phyloP scores from a whole-genome alignment of 2,797 vertebrate species.

The Protosalanx chinensis region DNA sequence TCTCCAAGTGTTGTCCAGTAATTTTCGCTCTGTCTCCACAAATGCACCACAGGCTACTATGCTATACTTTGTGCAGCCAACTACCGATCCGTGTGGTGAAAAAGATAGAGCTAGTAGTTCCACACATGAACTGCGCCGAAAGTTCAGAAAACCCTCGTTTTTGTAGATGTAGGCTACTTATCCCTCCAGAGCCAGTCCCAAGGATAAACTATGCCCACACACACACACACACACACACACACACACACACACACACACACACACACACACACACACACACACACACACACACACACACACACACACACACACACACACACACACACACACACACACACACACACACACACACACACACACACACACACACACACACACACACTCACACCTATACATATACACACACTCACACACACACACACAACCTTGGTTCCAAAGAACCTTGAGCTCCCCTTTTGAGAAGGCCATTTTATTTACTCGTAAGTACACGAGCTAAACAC shows the following conservation, averaged over 20 bases:
- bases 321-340: constrained; percentile 1
- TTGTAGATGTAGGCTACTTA: too few relatives aligned
- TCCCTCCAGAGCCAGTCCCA: background rate
- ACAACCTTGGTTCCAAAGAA: background rate
- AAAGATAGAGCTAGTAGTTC: background rate
- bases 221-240: background rate
- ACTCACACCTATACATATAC: background rate
- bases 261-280: background rate
- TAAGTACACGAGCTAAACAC: background rate
- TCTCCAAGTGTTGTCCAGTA: background rate
- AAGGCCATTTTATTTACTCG: background rate
- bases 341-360: too few relatives aligned
- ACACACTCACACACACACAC: background rate
- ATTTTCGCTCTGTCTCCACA: background rate
- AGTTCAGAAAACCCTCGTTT: background rate
- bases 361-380: background rate
- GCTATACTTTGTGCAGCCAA: background rate
- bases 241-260: constrained; percentile 2
- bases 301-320: constrained; percentile 1
- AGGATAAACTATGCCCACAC: background rate
- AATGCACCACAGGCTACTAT: background rate
- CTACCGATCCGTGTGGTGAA: background rate
- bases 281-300: background rate
- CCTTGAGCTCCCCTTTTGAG: background rate
- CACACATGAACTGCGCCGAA: background rate